Percentiles rank a stretch among this genome's conserved stretches.
phyloP scores from a whole-genome alignment of 35 echinoderm and acorn worm genomes.

The Acanthaster planci region DNA sequence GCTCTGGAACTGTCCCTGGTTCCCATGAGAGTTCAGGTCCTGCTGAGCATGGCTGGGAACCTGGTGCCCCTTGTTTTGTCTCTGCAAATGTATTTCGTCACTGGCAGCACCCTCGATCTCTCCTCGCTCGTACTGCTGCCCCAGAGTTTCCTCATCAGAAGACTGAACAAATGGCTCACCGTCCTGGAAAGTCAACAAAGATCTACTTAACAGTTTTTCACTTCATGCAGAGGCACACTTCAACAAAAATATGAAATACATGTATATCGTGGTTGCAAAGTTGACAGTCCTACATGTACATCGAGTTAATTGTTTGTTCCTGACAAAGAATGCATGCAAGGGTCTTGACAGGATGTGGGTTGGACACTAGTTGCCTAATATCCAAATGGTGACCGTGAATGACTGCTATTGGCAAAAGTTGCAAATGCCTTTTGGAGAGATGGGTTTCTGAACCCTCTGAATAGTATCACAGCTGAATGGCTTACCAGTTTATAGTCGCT shows the following conservation, averaged over 20 bases:
- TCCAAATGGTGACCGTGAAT: too few relatives aligned
- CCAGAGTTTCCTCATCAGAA: neutral
- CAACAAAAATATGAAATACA: too few relatives aligned
- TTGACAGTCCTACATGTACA: too few relatives aligned
- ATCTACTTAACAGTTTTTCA: too few relatives aligned
- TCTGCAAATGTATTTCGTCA: slow-evolving; percentile 18
- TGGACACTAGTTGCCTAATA: too few relatives aligned
- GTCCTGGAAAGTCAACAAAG: neutral
- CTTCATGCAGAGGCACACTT: too few relatives aligned
- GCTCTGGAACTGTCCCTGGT: neutral
- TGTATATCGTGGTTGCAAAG: too few relatives aligned
- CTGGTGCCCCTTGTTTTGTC: neutral
- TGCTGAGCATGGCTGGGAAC: neutral
- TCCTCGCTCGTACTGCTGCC: slow-evolving; percentile 26
- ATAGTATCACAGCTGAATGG: neutral
- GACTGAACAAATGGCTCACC: neutral
- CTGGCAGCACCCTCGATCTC: slow-evolving; percentile 38
- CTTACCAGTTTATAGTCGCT: neutral
- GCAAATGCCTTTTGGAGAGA: neutral
- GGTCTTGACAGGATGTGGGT: neutral
- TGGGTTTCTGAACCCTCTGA: neutral
- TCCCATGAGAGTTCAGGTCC: neutral
- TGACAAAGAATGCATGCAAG: neutral
- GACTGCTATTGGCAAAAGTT: too few relatives aligned
- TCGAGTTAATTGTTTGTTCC: too few relatives aligned